Conservation (phyloP, 2,888 invertebrate species). For the Myathropa florea region DNA sequence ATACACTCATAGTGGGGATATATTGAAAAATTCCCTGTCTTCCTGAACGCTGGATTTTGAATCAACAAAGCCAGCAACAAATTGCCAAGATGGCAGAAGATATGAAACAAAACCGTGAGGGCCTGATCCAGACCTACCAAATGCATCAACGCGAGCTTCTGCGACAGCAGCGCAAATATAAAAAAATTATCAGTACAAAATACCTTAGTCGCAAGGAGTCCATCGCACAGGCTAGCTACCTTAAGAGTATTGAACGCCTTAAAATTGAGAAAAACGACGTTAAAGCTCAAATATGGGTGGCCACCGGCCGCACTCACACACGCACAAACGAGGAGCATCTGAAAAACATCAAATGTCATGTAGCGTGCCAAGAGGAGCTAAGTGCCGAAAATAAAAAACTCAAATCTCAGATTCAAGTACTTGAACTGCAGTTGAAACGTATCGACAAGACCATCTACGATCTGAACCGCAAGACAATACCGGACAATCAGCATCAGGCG, state of each 20-base stretch:
- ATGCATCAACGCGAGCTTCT: constrained; percentile 77
- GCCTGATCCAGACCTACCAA: constrained; percentile 74
- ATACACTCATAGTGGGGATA: no score
- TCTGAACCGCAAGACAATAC: constrained; percentile 77
- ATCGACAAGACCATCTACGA: constrained; percentile 77
- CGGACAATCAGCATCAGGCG: constrained; percentile 77
- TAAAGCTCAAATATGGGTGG: constrained; percentile 78
- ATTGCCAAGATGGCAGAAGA: constrained; percentile 23
- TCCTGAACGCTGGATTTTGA: neutral
- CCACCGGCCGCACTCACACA: constrained; percentile 75
- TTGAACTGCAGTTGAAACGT: constrained; percentile 77
- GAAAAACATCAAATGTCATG: constrained; percentile 76
- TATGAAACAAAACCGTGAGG: constrained; percentile 34
- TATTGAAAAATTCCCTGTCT: neutral
- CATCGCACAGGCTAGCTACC: constrained; percentile 76
- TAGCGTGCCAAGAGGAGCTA: constrained; percentile 77
- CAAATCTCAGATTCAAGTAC: constrained; percentile 75
- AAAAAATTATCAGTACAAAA: constrained; percentile 76
- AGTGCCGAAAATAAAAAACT: constrained; percentile 75
- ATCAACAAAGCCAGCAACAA: neutral
- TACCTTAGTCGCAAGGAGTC: constrained; percentile 76
- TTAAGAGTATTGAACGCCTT: constrained; percentile 76
- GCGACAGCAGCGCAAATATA: constrained; percentile 78
- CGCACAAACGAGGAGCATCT: constrained; percentile 74
- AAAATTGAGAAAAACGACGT: constrained; percentile 76